Base-by-base conservation (phyloP, 2,888 invertebrate genomes). In the Drosophila imparisetae region DNA sequence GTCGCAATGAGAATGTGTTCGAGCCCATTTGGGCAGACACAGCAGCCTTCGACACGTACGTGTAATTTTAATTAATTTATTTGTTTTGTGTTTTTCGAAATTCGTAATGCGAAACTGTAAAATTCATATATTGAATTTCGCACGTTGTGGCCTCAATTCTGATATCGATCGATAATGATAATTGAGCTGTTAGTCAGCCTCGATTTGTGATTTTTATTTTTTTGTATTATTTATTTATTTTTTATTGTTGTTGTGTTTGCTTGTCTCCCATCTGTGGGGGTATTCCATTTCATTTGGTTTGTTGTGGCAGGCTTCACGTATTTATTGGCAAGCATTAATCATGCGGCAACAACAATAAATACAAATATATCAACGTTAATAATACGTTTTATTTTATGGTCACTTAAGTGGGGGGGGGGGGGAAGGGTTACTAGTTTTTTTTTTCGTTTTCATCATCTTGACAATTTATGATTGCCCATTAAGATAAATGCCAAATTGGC, bases 61-160 rank as follows among this genome's bases (percentile, higher is more conserved):
- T 86, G 85, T 89, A 87, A 77, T 88, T 85, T 85, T 86, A 88
- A 89, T 89, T 85, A 89, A 89, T 86, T 80, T 86, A 72, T 63
- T 86, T 77, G 24, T 2, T 24, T 54, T 49, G 10, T 64, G 38
- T n/a, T 38, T 40, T 65, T 77, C 67, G 83, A 85, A 80, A 68
- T 63, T 64, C 57, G 65, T 73, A 75, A 62, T 45, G 65, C 59
- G 50, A 66, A 74, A 54, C 65, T 72, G 71, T 68, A 69, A 86
- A 85, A 75, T 68, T 54, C 54, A 80, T 67, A 62, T 62, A 49
- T 66, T 15, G 45, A 48, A 79, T 80, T 84, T 85, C 66, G 75
- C 88, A 82, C 74, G 70, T 81, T 84, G 85, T 68, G 87, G 85
- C 88, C 88, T 84, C 70, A 68, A 70, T 76, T 61, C 57, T 13